Evolutionary conservation across 2,113 vertebrate genomes (phyloP).

Genomic region (Chaetura pelagica): DNA sequence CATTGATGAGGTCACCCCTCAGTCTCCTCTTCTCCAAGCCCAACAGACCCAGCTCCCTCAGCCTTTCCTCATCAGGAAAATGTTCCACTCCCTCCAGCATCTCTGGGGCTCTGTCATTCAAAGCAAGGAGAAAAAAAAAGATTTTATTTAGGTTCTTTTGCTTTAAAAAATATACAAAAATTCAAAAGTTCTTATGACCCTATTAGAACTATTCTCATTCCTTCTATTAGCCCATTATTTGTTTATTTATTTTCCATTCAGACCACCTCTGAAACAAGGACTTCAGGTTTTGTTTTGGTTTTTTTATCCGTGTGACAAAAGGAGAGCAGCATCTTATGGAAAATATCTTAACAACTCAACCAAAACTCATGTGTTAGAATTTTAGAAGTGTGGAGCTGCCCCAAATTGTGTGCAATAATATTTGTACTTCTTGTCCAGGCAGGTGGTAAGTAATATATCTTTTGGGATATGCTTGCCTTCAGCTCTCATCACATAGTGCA

Average conservation of each 20-base stretch:
- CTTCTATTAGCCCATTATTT: not conserved
- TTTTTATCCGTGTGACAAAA: not conserved
- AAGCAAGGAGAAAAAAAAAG: not conserved
- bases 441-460: constrained; percentile 49
- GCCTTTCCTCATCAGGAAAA: too few species aligned
- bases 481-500: constrained; percentile 22
- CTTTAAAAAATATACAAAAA: not conserved
- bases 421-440: constrained; percentile 17
- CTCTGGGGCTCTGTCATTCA: not conserved
- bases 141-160: not conserved
- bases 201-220: not conserved
- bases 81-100: too few species aligned
- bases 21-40: too few species aligned
- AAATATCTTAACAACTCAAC: not conserved
- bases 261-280: not conserved
- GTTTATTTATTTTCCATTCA: not conserved
- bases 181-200: not conserved
- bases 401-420: not conserved
- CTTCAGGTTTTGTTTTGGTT: not conserved
- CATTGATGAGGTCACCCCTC: too few species aligned
- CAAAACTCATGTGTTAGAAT: not conserved
- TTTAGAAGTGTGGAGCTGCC: not conserved
- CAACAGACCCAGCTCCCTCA: too few species aligned
- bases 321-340: not conserved
- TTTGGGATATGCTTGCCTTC: constrained; percentile 38